These are phyloP conservation scores for Drosophila mojavensis DNA, from an alignment of 1,140 invertebrate species.

Conservation along the genomic window DNA sequence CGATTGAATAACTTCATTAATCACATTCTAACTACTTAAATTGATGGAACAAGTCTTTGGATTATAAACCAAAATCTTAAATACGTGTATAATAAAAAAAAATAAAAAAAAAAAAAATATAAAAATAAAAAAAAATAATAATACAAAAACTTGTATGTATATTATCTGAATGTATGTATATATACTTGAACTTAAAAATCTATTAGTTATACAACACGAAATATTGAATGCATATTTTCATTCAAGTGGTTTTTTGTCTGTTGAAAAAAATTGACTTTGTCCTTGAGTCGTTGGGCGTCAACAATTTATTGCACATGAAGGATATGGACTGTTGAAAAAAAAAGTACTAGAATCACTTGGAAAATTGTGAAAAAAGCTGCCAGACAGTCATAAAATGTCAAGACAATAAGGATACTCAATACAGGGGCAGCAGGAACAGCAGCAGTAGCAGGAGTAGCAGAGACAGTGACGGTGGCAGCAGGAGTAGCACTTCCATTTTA, in stretches of 20 bases:
- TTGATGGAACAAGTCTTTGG: slow-evolving; percentile 27
- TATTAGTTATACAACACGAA: not conserved
- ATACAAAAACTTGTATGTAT: too few relatives aligned
- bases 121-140: too few relatives aligned
- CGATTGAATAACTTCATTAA: slow-evolving; percentile 53
- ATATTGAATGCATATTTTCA: slow-evolving; percentile 11
- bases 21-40: slow-evolving; percentile 22
- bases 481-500: slow-evolving; percentile 49
- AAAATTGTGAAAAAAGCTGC: slow-evolving; percentile 27
- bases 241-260: slow-evolving; percentile 15
- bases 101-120: too few relatives aligned
- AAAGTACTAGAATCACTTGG: slow-evolving; percentile 23
- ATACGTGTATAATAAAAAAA: too few relatives aligned
- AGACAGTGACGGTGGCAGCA: not conserved
- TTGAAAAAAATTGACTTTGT: slow-evolving; percentile 71
- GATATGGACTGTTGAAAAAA: slow-evolving; percentile 1
- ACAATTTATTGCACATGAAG: slow-evolving; percentile 56
- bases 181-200: not conserved
- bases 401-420: slow-evolving; percentile 39
- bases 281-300: slow-evolving; percentile 51
- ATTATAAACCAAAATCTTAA: not conserved
- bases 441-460: not conserved
- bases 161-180: too few relatives aligned
- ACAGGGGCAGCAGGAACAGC: not conserved
- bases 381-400: slow-evolving; percentile 76